Percentiles rank a stretch among this genome's conserved stretches.
These are phyloP conservation scores for Xyrauchen texanus DNA, from an alignment of 2,113 vertebrate species.

Conservation along the genomic window DNA sequence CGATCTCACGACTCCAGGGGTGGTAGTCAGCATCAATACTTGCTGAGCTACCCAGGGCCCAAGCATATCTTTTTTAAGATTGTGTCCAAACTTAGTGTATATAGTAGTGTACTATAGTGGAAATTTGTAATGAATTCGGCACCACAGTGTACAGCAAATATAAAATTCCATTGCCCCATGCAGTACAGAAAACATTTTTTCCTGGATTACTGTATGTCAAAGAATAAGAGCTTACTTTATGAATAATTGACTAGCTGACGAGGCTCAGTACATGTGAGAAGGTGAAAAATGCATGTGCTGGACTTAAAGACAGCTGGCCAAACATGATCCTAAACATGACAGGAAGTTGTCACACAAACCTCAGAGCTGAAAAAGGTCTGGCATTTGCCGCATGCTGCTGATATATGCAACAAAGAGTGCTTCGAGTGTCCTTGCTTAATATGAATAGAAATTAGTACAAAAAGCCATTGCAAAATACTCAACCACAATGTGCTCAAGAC, in stretches of 20 bases:
- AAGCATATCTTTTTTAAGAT: too few relatives aligned
- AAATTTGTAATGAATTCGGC: neutral
- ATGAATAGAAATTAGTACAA: too few relatives aligned
- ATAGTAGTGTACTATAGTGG: too few relatives aligned
- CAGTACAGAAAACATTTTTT: constrained; percentile 34
- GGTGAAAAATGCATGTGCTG: constrained; percentile 44
- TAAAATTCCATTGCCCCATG: constrained; percentile 18
- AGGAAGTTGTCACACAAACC: neutral
- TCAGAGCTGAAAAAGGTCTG: constrained; percentile 30
- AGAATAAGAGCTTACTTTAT: constrained; percentile 31
- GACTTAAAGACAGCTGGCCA: constrained; percentile 28
- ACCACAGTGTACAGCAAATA: constrained; percentile 12
- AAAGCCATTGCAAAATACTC: too few relatives aligned
- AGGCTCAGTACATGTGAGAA: constrained; percentile 25
- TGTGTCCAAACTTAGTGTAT: too few relatives aligned
- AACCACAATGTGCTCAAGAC: too few relatives aligned
- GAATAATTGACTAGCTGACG: constrained; percentile 45
- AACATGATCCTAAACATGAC: constrained; percentile 42
- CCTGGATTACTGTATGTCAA: constrained; percentile 32
- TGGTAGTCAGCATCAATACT: too few relatives aligned
- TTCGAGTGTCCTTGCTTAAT: neutral
- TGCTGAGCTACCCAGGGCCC: too few relatives aligned
- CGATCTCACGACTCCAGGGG: too few relatives aligned
- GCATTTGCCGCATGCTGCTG: constrained; percentile 31
- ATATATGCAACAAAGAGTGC: neutral